A percentile compares a stretch with the other conserved stretches of the same genome.
These are phyloP conservation scores for Cheumatopsyche charites DNA, from an alignment of 1,140 invertebrate genomes.

Conservation along the genomic window DNA sequence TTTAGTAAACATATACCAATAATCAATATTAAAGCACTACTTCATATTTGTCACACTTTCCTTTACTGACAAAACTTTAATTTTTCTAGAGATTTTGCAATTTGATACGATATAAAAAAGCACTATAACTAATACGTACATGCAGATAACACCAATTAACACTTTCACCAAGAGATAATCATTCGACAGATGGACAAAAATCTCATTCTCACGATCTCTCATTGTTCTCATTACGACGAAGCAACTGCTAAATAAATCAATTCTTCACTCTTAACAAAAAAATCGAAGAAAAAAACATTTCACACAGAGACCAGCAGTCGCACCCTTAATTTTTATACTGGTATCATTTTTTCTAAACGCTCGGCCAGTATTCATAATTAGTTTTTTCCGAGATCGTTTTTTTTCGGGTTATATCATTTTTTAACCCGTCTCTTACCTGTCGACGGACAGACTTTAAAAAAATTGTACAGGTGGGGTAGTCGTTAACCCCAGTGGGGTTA, in stretches of 20 bases:
- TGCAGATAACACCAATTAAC: too few species aligned
- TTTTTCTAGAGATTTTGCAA: too few species aligned
- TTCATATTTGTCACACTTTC: too few species aligned
- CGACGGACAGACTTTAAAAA: conserved; percentile 37
- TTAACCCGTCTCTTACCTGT: conserved; percentile 38
- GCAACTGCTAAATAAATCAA: conserved; percentile 3
- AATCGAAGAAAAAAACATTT: too few species aligned
- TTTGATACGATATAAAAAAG: too few species aligned
- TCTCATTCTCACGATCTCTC: conserved; percentile 21
- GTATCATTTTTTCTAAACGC: background rate
- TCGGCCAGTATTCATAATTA: conserved; percentile 47
- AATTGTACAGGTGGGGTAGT: conserved; percentile 37
- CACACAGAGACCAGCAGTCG: background rate
- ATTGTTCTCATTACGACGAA: background rate
- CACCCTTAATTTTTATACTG: conserved; percentile 32
- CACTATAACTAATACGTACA: too few species aligned
- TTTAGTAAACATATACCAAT: too few species aligned
- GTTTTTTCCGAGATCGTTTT: conserved; percentile 36
- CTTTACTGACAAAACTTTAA: too few species aligned
- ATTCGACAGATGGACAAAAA: background rate
- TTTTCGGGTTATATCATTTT: conserved; percentile 35
- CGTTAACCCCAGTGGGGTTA: conserved; percentile 30
- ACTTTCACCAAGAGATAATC: too few species aligned
- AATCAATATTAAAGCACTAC: too few species aligned
- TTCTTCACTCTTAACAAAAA: background rate